These are phyloP conservation scores for Therioaphis trifolii DNA, from an alignment of 2,888 invertebrate genomes.

Conservation along the genomic window DNA sequence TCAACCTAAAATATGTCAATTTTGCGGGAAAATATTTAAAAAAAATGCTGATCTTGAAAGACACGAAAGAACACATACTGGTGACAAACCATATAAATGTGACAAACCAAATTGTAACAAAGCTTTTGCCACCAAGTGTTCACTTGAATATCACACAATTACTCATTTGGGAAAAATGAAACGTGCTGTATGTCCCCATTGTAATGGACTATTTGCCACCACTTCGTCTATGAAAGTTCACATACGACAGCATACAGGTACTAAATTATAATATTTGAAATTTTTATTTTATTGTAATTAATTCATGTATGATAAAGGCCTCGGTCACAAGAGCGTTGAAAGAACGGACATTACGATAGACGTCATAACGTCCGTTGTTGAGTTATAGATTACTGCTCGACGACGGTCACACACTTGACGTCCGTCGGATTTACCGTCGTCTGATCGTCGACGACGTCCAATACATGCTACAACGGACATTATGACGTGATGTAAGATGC, in stretches of 20 bases:
- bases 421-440: too few relatives aligned
- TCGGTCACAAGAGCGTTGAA: too few relatives aligned
- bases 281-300: constrained; percentile 10
- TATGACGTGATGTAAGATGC: too few relatives aligned
- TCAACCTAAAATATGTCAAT: constrained; percentile 35
- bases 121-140: constrained; percentile 54
- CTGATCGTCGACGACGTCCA: too few relatives aligned
- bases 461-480: too few relatives aligned
- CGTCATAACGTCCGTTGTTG: too few relatives aligned
- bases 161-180: constrained; percentile 58
- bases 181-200: constrained; percentile 43
- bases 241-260: constrained; percentile 54
- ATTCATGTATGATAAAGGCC: too few relatives aligned
- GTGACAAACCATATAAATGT: constrained; percentile 48
- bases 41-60: constrained; percentile 59
- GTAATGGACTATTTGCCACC: constrained; percentile 53
- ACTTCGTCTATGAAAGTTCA: constrained; percentile 51
- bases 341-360: too few relatives aligned
- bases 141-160: constrained; percentile 45
- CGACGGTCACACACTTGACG: too few relatives aligned
- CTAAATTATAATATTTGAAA: background rate
- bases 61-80: constrained; percentile 54
- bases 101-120: constrained; percentile 36
- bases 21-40: constrained; percentile 52
- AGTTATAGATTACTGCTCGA: too few relatives aligned